A percentile compares a stretch with the other conserved stretches of the same genome.
phyloP scores from a whole-genome alignment of 2,797 vertebrate species.

The Pseudotriccus pelzelni region DNA sequence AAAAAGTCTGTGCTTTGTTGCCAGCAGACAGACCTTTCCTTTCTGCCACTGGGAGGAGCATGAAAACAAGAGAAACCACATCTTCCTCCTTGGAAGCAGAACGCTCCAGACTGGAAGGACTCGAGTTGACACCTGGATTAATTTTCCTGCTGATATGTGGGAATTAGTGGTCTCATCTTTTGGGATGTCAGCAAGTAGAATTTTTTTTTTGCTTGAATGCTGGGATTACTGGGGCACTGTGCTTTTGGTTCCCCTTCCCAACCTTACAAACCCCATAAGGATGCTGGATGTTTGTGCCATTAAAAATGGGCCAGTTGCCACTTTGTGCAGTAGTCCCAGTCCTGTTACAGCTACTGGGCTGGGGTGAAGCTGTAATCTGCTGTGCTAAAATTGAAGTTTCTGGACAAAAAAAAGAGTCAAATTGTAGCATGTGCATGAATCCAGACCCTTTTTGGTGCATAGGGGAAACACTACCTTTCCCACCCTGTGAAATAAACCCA shows the following conservation, averaged over 20 bases:
- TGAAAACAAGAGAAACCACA: neutral
- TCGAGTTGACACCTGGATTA: neutral
- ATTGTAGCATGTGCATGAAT: neutral
- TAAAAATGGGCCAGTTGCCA: neutral
- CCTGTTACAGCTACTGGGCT: neutral
- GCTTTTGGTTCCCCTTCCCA: neutral
- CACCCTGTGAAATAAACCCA: neutral
- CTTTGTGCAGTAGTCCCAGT: neutral
- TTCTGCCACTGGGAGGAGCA: constrained; percentile 51
- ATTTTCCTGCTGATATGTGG: neutral
- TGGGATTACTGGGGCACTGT: neutral
- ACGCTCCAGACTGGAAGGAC: neutral
- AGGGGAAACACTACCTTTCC: neutral
- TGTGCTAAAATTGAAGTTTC: neutral
- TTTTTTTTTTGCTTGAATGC: neutral
- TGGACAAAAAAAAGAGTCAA: neutral
- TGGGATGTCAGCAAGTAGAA: neutral
- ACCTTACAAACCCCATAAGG: neutral
- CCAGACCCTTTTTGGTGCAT: neutral
- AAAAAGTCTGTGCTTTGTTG: neutral
- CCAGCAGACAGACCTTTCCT: neutral
- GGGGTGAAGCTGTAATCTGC: neutral
- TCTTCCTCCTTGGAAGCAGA: neutral
- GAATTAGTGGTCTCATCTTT: neutral
- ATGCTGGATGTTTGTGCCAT: neutral